Evolutionary conservation across 1,140 invertebrate genomes (phyloP).

Genomic region (Zaprionus davidi): DNA sequence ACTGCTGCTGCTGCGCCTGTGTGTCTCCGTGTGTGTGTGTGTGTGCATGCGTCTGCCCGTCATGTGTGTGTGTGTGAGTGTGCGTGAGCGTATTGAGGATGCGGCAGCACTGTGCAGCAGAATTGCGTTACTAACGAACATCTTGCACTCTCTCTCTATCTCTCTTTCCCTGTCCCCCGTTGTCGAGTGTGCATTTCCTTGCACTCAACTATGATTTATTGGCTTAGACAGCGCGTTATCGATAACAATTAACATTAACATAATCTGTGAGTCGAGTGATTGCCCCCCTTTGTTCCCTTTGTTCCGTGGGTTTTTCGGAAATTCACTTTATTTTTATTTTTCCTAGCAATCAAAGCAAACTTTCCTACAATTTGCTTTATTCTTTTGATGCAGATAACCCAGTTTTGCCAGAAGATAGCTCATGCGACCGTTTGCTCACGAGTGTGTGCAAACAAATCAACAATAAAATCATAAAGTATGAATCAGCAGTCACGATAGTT

Average conservation of each 20-base stretch:
- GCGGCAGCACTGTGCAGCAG: conserved; percentile 25
- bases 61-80: neutral
- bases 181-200: conserved; percentile 1
- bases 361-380: neutral
- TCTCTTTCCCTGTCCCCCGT: neutral
- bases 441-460: neutral
- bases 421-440: neutral
- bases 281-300: neutral
- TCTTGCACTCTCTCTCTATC: neutral
- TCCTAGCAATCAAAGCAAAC: neutral
- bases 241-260: conserved; percentile 11
- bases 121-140: conserved; percentile 13
- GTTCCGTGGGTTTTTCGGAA: neutral
- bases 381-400: neutral
- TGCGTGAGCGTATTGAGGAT: conserved; percentile 18
- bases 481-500: neutral
- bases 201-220: conserved; percentile 4
- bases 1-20: conserved; percentile 8
- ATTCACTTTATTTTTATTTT: conserved; percentile 4
- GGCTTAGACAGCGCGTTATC: neutral
- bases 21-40: neutral
- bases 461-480: conserved; percentile 3
- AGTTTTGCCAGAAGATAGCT: neutral
- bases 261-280: neutral
- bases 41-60: neutral